A percentile compares a stretch with the other conserved stretches of the same genome.
Conservation (phyloP, 2,888 invertebrate species). For the Macrophya annulata region DNA sequence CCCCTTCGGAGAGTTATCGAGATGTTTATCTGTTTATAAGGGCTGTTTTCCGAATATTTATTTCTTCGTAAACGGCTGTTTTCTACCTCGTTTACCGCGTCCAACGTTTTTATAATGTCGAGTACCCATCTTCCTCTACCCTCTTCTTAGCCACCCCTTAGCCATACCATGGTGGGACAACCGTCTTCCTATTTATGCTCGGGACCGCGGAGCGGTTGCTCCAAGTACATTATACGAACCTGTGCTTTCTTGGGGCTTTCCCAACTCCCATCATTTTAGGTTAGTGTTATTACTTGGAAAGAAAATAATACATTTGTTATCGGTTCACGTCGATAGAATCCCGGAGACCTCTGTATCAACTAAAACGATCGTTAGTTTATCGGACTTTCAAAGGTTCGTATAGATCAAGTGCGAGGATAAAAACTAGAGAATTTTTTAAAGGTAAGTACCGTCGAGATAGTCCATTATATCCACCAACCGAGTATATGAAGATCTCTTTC, state of each 20-base stretch:
- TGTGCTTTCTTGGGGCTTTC: slow-evolving; percentile 39
- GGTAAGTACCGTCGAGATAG: background rate
- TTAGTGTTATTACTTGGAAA: slow-evolving; percentile 47
- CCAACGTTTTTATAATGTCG: slow-evolving; percentile 52
- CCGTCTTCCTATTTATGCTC: slow-evolving; percentile 52
- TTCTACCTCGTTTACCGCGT: slow-evolving; percentile 58
- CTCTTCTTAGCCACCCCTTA: slow-evolving; percentile 40
- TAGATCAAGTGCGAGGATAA: slow-evolving; percentile 1
- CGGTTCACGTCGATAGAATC: slow-evolving; percentile 34
- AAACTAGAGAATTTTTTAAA: background rate
- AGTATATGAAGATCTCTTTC: background rate
- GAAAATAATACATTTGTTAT: slow-evolving; percentile 50
- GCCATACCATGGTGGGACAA: background rate
- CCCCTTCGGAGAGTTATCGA: slow-evolving; percentile 66
- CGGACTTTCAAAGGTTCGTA: background rate
- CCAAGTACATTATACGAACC: slow-evolving; percentile 40
- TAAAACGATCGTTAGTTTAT: slow-evolving; percentile 37
- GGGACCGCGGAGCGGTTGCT: slow-evolving; percentile 8
- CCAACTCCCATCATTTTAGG: slow-evolving; percentile 35
- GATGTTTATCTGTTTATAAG: slow-evolving; percentile 71
- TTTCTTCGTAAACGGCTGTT: slow-evolving; percentile 60
- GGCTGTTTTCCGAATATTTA: slow-evolving; percentile 68
- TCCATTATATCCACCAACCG: background rate
- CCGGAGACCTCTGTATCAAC: slow-evolving; percentile 32
- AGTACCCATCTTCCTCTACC: slow-evolving; percentile 20